A percentile compares a stretch with the other conserved stretches of the same genome.
Evolutionary conservation across 2,888 invertebrate species (phyloP).

Genomic region (Oasisia sp.): DNA sequence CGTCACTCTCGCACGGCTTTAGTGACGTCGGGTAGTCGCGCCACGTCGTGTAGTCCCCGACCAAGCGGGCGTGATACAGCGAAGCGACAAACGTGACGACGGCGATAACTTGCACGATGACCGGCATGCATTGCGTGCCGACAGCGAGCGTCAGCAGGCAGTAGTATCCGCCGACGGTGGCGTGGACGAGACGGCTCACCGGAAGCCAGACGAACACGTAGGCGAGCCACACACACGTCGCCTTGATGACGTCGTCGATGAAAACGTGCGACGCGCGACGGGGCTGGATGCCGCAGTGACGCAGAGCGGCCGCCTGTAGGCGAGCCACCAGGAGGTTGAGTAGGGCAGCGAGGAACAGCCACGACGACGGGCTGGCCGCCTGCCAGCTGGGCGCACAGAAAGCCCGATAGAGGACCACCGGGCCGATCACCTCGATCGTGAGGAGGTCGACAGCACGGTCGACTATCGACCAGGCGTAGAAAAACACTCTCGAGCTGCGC

Average conservation of each 20-base stretch:
- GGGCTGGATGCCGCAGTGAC: neutral
- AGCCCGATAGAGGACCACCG: neutral
- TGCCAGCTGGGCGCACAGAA: neutral
- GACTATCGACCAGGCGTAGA: neutral
- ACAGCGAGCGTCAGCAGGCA: neutral
- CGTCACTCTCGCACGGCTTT: neutral
- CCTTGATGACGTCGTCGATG: constrained; percentile 4
- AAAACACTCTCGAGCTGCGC: neutral
- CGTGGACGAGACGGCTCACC: neutral
- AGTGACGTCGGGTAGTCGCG: neutral
- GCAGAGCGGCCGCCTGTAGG: neutral
- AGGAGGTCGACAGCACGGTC: neutral
- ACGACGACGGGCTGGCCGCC: neutral
- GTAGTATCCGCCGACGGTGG: neutral
- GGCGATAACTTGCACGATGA: neutral
- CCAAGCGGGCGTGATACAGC: neutral
- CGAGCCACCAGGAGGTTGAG: neutral
- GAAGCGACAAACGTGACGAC: neutral
- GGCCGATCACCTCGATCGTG: neutral
- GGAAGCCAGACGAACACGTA: neutral
- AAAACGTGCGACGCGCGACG: neutral
- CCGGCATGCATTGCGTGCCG: constrained; percentile 12
- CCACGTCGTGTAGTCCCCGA: neutral
- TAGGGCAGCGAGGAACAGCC: neutral
- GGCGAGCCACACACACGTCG: neutral